Conservation (phyloP, 2,113 vertebrate genomes). For the Dasyprocta punctata region DNA sequence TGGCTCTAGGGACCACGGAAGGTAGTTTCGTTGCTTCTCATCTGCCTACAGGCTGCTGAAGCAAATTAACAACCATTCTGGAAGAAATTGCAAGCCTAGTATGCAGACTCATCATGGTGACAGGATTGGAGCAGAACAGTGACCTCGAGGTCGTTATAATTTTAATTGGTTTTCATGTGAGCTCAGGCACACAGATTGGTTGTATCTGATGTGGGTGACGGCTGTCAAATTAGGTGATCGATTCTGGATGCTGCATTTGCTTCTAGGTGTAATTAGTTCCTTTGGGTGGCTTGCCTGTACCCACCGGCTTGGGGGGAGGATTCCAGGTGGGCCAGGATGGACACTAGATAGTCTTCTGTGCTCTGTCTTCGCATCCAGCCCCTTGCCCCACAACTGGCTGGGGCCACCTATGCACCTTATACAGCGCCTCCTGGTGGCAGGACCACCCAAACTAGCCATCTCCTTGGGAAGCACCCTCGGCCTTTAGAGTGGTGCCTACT, state of each 20-base stretch:
- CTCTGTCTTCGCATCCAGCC: neutral
- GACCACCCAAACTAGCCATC: no score
- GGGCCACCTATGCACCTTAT: neutral
- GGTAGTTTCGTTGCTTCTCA: neutral
- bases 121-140: neutral
- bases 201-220: rapidly evolving
- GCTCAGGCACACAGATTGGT: neutral
- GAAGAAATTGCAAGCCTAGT: neutral
- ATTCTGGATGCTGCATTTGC: rapidly evolving
- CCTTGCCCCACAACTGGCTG: neutral
- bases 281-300: rapidly evolving
- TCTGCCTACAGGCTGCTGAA: rapidly evolving
- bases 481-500: rapidly evolving
- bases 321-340: neutral
- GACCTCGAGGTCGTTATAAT: neutral
- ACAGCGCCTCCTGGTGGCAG: neutral
- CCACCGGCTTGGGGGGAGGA: neutral
- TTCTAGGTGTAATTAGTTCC: neutral
- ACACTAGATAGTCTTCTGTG: rapidly evolving
- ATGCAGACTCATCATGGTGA: neutral
- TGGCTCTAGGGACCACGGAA: neutral
- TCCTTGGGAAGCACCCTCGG: rapidly evolving
- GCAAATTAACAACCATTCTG: neutral
- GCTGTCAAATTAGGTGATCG: neutral
- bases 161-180: neutral